phyloP scores from a whole-genome alignment of 2,797 vertebrate genomes.

The Choloepus didactylus region DNA sequence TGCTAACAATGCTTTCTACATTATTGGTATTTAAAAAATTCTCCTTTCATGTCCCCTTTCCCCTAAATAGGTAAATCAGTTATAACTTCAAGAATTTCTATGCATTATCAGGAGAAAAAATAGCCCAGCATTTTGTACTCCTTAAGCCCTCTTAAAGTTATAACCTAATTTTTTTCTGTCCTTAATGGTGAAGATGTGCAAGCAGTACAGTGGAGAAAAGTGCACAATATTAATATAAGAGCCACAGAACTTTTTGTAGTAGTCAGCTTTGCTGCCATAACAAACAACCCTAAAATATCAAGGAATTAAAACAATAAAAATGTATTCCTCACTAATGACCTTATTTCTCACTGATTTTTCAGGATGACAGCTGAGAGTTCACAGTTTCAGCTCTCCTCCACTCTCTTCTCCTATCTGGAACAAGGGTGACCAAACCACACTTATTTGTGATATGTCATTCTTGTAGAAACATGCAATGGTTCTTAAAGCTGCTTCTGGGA shows the following conservation, averaged over 20 bases:
- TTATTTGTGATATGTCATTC: background rate
- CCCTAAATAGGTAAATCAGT: background rate
- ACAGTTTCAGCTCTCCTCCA: background rate
- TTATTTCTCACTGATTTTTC: background rate
- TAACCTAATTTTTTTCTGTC: background rate
- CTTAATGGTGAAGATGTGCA: background rate
- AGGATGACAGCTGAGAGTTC: background rate
- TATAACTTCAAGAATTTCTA: background rate
- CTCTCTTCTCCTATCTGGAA: background rate
- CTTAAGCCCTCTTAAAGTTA: background rate
- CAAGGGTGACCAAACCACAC: fast-evolving
- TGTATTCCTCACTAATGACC: background rate
- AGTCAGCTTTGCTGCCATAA: background rate
- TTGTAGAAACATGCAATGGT: background rate
- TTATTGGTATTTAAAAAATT: background rate
- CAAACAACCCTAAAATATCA: background rate
- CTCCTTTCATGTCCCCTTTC: background rate
- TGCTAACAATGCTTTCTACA: background rate
- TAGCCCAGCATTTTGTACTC: background rate
- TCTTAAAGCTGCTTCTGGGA: background rate
- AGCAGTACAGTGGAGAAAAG: background rate
- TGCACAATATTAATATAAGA: background rate
- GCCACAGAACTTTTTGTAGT: background rate
- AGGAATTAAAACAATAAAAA: background rate
- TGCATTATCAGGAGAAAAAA: background rate